Evolutionary conservation across 2,113 vertebrate species (phyloP), one percentile per base, ranked within the genome.

Genomic region (Colaptes auratus): DNA sequence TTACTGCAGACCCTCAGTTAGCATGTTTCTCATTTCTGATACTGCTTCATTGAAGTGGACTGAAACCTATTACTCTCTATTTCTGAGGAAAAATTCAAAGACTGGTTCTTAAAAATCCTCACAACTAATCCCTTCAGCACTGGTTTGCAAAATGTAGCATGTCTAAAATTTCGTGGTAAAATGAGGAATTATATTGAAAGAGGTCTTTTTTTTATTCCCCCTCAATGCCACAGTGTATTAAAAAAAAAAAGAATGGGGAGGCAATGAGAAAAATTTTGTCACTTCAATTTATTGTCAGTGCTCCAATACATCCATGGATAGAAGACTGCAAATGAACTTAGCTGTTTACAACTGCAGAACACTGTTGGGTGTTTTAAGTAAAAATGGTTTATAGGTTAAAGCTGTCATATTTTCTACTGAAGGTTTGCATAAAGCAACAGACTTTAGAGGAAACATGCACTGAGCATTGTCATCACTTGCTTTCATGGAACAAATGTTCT

Each of bases 341-440:
- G 8, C 10, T 60, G 4, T 63, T 42, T 63, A 44, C 15, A 59
- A 42, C 42, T 44, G 36, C 1, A 55, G 8, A 31, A 8, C 6
- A 67, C 5, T 4, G 31, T 16, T 44, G 42, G 5, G 6, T 44
- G 11, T 44, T 44, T 44, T 24, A 84, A 60, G 31, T 21, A 66
- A 70, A 66, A 80, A 52, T 10, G 0, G 16, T 9, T 67, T 56
- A 25, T 4, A 75, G 4, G 5, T 64, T 58, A 4, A 58, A 82
- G 25, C 2, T n/a, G 5, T 48, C 0, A 0, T n/a, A 48, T 64
- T 69, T 59, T 69, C 48, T 25, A 70, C 5, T 30, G 10, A 0
- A 0, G 7, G 7, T 9, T 61, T 93, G 31, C 35, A 30, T 48
- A 25, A 88, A 91, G 39, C 14, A 72, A 52, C 3, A 61, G 11